These are phyloP conservation scores for Ammospiza nelsoni DNA, from an alignment of 2,113 vertebrate species.

Conservation along the genomic window DNA sequence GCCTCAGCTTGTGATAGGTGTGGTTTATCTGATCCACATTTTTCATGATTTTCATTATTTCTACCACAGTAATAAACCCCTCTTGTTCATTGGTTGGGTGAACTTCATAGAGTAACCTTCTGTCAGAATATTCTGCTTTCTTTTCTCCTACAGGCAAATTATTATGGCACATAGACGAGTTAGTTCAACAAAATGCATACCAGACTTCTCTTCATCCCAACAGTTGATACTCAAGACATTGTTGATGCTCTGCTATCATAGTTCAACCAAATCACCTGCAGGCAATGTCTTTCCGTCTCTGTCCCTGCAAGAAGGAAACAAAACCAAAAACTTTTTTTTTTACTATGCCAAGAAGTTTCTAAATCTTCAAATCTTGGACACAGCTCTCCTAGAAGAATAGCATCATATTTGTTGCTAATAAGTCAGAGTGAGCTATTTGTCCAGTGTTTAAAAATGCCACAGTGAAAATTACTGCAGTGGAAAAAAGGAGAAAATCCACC, in stretches of 20 bases:
- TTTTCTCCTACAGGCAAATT: background rate
- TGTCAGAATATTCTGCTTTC: background rate
- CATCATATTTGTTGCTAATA: background rate
- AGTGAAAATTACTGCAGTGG: background rate
- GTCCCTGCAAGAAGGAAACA: background rate
- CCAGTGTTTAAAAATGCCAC: background rate
- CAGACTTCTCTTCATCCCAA: background rate
- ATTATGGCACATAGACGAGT: background rate
- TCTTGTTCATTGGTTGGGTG: background rate
- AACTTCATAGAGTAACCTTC: background rate
- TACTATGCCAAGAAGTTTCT: background rate
- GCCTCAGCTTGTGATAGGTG: background rate
- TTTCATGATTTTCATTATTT: background rate
- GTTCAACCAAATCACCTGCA: background rate
- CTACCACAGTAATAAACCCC: background rate
- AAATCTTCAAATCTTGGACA: background rate
- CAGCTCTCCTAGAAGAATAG: background rate
- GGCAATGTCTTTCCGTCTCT: background rate
- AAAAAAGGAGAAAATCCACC: background rate
- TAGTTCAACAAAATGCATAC: background rate
- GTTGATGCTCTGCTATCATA: background rate
- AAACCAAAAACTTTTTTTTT: background rate
- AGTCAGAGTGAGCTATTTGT: background rate
- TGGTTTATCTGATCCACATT: background rate
- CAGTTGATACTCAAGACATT: background rate